phyloP scores from a whole-genome alignment of 2,797 vertebrate genomes.

The Rhadinocentrus ornatus region DNA sequence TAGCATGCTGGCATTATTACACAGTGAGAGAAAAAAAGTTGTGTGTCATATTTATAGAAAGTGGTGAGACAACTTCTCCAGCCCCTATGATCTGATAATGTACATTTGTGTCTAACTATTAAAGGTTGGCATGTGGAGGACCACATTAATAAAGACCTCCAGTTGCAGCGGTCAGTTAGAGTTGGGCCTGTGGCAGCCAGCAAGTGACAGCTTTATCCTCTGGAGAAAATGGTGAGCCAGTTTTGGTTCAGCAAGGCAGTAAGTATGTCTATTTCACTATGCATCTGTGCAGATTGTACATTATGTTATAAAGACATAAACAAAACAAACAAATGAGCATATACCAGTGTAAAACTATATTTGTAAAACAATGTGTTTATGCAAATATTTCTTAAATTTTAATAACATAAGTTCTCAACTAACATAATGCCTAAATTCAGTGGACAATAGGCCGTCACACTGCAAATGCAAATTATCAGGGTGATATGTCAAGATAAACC shows the following conservation, averaged over 20 bases:
- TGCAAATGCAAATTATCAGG: neutral
- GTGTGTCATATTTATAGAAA: conserved; percentile 74
- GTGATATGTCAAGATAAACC: neutral
- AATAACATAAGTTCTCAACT: no score
- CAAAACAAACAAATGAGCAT: neutral
- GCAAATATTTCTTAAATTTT: no score
- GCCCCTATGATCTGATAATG: conserved; percentile 49
- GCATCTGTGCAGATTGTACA: conserved; percentile 31
- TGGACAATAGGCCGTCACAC: no score
- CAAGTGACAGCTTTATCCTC: conserved; percentile 72
- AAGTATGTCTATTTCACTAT: conserved; percentile 13
- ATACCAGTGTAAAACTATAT: neutral
- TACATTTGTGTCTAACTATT: conserved; percentile 65
- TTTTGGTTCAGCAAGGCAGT: conserved; percentile 62
- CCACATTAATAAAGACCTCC: conserved; percentile 79
- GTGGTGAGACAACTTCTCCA: conserved; percentile 52
- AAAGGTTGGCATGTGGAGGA: conserved; percentile 67
- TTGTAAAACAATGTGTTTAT: no score
- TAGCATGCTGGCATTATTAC: conserved; percentile 36
- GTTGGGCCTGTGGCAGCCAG: conserved; percentile 62
- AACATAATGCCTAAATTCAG: no score
- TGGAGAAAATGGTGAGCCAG: conserved; percentile 74
- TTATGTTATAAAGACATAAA: conserved; percentile 29
- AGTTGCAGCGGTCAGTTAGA: conserved; percentile 72
- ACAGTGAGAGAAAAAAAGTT: conserved; percentile 39